Percentiles rank a stretch among this genome's conserved stretches.
Conservation (phyloP, 2,113 vertebrate genomes). For the Scomber colias region DNA sequence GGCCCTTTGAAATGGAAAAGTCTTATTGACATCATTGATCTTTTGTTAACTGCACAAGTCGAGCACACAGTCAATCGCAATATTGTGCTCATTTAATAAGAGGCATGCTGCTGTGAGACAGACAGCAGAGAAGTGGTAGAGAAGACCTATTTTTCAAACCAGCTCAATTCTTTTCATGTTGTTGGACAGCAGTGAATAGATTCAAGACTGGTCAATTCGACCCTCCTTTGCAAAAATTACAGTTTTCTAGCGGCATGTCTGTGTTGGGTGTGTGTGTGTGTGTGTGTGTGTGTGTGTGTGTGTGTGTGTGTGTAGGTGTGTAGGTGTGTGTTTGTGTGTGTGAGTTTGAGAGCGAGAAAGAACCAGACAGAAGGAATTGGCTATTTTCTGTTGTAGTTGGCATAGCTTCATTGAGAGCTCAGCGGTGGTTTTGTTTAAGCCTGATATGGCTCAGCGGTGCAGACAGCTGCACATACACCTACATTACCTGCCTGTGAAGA, state of each 20-base stretch:
- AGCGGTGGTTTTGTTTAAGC: conserved; percentile 68
- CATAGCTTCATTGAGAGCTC: conserved; percentile 59
- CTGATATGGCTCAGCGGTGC: conserved; percentile 53
- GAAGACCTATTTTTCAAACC: conserved; percentile 46
- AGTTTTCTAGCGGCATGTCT: conserved; percentile 27
- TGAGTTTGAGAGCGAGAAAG: conserved; percentile 27
- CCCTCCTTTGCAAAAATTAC: conserved; percentile 46
- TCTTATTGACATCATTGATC: conserved; percentile 46
- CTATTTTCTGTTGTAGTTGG: conserved; percentile 63
- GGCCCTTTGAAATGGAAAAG: conserved; percentile 29
- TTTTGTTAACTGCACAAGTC: conserved; percentile 45
- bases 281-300: conserved; percentile 16
- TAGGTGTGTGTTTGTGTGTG: not conserved
- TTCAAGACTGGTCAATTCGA: conserved; percentile 56
- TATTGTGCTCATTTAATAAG: conserved; percentile 56
- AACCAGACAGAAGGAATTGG: conserved; percentile 55
- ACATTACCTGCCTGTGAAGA: conserved; percentile 48
- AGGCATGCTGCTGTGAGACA: conserved; percentile 38
- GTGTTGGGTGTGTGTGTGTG: conserved; percentile 14
- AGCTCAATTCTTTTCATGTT: conserved; percentile 60
- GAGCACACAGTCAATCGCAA: conserved; percentile 26
- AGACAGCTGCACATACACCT: conserved; percentile 59
- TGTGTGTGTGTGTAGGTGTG: conserved; percentile 12
- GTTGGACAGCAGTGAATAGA: conserved; percentile 65
- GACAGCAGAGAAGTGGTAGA: conserved; percentile 24